Conservation (phyloP, 2,797 vertebrate genomes). For the Liasis olivaceus region DNA sequence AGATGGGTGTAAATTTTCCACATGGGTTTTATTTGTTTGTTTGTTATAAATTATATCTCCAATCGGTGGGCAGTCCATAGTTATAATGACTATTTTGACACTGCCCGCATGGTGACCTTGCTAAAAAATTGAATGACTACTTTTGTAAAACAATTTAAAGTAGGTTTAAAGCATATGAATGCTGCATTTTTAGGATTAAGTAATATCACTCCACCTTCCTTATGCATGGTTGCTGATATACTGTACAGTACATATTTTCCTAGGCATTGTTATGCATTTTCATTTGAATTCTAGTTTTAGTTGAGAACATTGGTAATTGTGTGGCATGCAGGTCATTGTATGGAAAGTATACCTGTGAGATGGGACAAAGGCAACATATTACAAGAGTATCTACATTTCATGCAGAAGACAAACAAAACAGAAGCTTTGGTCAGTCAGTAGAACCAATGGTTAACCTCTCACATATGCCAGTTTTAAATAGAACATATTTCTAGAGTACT, state of each 20-base stretch:
- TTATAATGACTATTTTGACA: conserved; percentile 58
- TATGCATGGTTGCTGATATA: conserved; percentile 48
- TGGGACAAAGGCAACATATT: conserved; percentile 41
- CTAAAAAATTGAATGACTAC: conserved; percentile 63
- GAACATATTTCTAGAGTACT: too few species aligned
- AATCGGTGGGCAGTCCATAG: conserved; percentile 39
- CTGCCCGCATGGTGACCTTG: conserved; percentile 48
- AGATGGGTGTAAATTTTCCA: conserved; percentile 47
- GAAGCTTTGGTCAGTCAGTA: conserved; percentile 5
- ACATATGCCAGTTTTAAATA: conserved; percentile 29
- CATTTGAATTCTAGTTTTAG: conserved; percentile 59
- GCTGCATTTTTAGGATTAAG: conserved; percentile 48
- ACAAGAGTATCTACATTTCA: conserved; percentile 25
- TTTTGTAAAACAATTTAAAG: conserved; percentile 61
- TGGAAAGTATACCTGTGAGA: conserved; percentile 38
- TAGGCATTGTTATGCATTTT: conserved; percentile 53
- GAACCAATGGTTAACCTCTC: conserved; percentile 31
- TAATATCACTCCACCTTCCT: conserved; percentile 22
- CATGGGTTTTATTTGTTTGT: conserved; percentile 1
- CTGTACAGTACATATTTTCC: conserved; percentile 45
- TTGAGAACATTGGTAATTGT: conserved; percentile 48
- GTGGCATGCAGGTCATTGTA: conserved; percentile 58
- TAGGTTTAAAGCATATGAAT: conserved; percentile 11
- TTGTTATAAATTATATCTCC: conserved; percentile 38
- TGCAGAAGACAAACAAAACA: conserved; percentile 10